Evolutionary conservation across 1,140 invertebrate species (phyloP).

Genomic region (Chrysomallon squamiferum): DNA sequence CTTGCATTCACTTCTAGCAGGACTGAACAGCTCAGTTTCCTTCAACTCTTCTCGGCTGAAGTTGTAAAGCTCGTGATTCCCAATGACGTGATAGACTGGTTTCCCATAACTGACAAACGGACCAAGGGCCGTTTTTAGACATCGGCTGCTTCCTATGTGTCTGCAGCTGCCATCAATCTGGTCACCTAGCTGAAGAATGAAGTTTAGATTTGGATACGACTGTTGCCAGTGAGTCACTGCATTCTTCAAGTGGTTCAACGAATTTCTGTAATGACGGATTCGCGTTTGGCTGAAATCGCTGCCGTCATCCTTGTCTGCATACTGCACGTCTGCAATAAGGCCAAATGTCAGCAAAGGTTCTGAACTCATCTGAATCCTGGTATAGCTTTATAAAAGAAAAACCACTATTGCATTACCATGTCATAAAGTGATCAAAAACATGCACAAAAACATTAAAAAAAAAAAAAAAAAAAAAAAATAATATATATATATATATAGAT

Average conservation of each 20-base stretch:
- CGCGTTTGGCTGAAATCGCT: slow-evolving; percentile 49
- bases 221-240: slow-evolving; percentile 56
- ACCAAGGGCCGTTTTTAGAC: slow-evolving; percentile 14
- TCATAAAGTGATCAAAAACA: no score
- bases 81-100: slow-evolving; percentile 56
- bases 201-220: slow-evolving; percentile 29
- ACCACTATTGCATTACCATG: no score
- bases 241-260: slow-evolving; percentile 47
- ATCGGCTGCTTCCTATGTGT: slow-evolving; percentile 10
- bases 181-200: slow-evolving; percentile 62
- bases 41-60: slow-evolving; percentile 45
- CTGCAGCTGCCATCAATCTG: slow-evolving; percentile 59
- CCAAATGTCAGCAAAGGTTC: slow-evolving; percentile 43
- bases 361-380: no score
- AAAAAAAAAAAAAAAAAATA: no score
- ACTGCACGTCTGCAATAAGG: slow-evolving; percentile 61
- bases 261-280: slow-evolving; percentile 53
- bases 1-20: slow-evolving; percentile 7
- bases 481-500: no score
- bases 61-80: slow-evolving; percentile 65
- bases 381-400: no score
- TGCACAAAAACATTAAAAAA: no score
- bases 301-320: slow-evolving; percentile 60
- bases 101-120: slow-evolving; percentile 27
- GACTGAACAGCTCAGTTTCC: slow-evolving; percentile 23